Conservation (phyloP, 2,888 invertebrate species). For the Zaprionus lineosus region DNA sequence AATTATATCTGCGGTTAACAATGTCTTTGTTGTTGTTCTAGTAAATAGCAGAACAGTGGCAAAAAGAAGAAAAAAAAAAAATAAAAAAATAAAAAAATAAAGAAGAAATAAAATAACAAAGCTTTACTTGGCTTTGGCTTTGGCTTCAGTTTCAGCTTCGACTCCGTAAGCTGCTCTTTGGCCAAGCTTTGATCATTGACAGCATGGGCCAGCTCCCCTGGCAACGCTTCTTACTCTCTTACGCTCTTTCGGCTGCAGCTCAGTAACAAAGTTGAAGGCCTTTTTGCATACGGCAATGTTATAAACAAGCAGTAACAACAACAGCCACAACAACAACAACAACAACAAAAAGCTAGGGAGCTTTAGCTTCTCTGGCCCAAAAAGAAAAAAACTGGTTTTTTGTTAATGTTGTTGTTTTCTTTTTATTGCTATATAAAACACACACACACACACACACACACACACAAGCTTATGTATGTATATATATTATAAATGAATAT, state of each 20-base stretch:
- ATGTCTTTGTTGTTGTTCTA: slow-evolving; percentile 22
- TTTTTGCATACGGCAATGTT: slow-evolving; percentile 66
- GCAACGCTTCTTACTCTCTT: neutral
- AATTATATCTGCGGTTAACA: slow-evolving; percentile 1
- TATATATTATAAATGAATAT: slow-evolving; percentile 2
- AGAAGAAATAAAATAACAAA: slow-evolving; percentile 11
- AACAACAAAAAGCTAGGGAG: slow-evolving; percentile 28
- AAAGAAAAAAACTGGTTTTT: slow-evolving; percentile 42
- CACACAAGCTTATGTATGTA: neutral
- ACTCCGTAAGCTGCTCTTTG: slow-evolving; percentile 19
- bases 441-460: too few relatives aligned
- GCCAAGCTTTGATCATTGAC: too few relatives aligned
- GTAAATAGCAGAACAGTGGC: slow-evolving; percentile 45
- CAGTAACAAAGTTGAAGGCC: slow-evolving; percentile 68
- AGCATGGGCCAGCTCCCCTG: too few relatives aligned
- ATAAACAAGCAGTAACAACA: slow-evolving; percentile 25
- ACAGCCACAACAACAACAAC: slow-evolving; percentile 16
- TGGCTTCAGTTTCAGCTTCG: too few relatives aligned
- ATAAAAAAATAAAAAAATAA: neutral
- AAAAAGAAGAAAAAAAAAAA: slow-evolving; percentile 1
- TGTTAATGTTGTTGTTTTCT: slow-evolving; percentile 1
- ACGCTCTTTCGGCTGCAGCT: slow-evolving; percentile 26
- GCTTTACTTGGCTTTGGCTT: slow-evolving; percentile 21
- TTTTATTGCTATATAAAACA: neutral
- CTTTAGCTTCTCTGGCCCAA: slow-evolving; percentile 16